phyloP scores from a whole-genome alignment of 2,888 invertebrate genomes.

The Nemapogon koenigi region DNA sequence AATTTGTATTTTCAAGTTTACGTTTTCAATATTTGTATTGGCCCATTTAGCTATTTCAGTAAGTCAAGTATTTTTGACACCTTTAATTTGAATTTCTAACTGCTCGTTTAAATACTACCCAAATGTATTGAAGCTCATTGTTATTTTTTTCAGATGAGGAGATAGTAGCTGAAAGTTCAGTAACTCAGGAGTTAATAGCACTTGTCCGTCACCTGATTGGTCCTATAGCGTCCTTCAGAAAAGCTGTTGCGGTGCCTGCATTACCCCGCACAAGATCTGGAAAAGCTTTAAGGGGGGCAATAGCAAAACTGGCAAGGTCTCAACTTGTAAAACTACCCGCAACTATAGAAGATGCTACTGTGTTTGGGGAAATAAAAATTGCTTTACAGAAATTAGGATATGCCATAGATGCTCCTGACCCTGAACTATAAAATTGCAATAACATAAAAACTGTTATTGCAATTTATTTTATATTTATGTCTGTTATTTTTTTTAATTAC shows the following conservation, averaged over 20 bases:
- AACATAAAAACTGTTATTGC: background rate
- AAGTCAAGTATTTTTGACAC: too few relatives aligned
- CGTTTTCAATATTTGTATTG: too few relatives aligned
- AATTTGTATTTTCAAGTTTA: too few relatives aligned
- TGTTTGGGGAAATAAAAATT: slow-evolving; percentile 78
- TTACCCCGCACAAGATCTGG: slow-evolving; percentile 87
- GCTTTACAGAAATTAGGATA: slow-evolving; percentile 79
- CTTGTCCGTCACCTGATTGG: slow-evolving; percentile 69
- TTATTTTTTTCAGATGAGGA: slow-evolving; percentile 46
- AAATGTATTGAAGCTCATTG: too few relatives aligned
- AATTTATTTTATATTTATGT: background rate
- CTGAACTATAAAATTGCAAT: slow-evolving; percentile 32
- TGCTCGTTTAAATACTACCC: too few relatives aligned
- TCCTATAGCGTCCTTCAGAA: slow-evolving; percentile 88
- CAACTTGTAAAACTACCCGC: slow-evolving; percentile 81
- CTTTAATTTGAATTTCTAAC: too few relatives aligned
- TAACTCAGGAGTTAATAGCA: slow-evolving; percentile 48
- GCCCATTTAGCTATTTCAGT: too few relatives aligned
- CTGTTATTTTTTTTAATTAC: background rate
- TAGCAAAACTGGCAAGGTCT: slow-evolving; percentile 84
- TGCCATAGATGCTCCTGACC: slow-evolving; percentile 75
- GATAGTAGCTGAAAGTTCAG: slow-evolving; percentile 46
- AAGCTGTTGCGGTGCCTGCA: slow-evolving; percentile 78
- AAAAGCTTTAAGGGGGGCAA: slow-evolving; percentile 74
- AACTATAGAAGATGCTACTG: slow-evolving; percentile 86